These are phyloP conservation scores for Oncorhynchus clarkii DNA, from an alignment of 2,113 vertebrate genomes.

Conservation along the genomic window DNA sequence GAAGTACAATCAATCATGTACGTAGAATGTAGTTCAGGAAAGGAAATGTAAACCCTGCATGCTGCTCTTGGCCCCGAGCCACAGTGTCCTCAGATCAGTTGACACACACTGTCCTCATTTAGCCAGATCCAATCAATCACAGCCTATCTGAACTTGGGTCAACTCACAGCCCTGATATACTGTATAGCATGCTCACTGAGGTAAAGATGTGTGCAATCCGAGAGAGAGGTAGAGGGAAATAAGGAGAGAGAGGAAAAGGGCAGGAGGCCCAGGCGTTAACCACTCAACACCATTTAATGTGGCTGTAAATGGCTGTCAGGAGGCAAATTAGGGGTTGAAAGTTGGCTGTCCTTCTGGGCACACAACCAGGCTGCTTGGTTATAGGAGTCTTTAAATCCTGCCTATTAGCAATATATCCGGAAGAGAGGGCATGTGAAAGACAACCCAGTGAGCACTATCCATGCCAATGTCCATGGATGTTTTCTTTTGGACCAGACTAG, in stretches of 20 bases:
- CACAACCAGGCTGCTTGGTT: background rate
- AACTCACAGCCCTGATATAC: background rate
- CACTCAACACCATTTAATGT: slow-evolving; percentile 40
- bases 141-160: slow-evolving; percentile 8
- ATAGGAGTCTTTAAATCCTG: slow-evolving; percentile 11
- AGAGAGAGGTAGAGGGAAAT: slow-evolving; percentile 12
- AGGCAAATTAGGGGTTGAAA: background rate
- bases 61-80: background rate
- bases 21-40: too few species aligned
- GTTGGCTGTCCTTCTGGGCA: background rate
- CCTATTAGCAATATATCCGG: slow-evolving; percentile 25
- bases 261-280: background rate
- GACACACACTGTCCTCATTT: slow-evolving; percentile 5
- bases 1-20: too few species aligned
- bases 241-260: background rate
- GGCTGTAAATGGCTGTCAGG: slow-evolving; percentile 45
- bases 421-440: background rate
- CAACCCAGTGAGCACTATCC: background rate
- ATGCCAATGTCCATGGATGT: too few species aligned
- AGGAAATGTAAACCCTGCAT: too few species aligned
- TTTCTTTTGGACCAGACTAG: too few species aligned
- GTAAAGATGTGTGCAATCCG: background rate
- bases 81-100: background rate
- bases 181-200: background rate
- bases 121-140: slow-evolving; percentile 27